Conservation (phyloP, 2,888 invertebrate genomes). For the Lamellibrachia columna region DNA sequence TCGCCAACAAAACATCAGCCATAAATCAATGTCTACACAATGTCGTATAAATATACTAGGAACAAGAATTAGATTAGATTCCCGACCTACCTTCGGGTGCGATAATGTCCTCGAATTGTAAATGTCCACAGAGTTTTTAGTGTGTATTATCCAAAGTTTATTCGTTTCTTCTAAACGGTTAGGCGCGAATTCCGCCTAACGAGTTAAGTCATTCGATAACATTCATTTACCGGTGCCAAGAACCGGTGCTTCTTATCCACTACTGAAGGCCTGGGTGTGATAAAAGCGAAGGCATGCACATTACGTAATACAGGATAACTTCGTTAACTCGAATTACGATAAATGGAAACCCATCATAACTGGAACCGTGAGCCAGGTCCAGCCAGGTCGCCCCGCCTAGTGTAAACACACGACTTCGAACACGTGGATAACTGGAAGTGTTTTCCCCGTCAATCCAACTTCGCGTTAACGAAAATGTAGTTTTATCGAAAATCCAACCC, state of each 20-base stretch:
- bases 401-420: too few species aligned
- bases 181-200: background rate
- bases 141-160: background rate
- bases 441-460: background rate
- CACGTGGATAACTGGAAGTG: background rate
- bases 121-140: background rate
- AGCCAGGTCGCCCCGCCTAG: background rate
- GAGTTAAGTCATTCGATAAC: background rate
- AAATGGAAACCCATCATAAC: background rate
- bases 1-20: background rate
- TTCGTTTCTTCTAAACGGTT: background rate
- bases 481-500: background rate
- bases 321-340: background rate
- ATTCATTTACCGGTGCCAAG: background rate
- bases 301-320: too few species aligned
- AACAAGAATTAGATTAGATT: background rate
- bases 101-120: background rate
- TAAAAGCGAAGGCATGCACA: background rate
- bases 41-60: background rate
- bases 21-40: background rate
- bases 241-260: background rate
- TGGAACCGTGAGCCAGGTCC: background rate
- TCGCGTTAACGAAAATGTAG: background rate
- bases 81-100: background rate
- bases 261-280: background rate